These are phyloP conservation scores for Metacarcinus magister DNA, from an alignment of 2,888 invertebrate species.

Conservation along the genomic window DNA sequence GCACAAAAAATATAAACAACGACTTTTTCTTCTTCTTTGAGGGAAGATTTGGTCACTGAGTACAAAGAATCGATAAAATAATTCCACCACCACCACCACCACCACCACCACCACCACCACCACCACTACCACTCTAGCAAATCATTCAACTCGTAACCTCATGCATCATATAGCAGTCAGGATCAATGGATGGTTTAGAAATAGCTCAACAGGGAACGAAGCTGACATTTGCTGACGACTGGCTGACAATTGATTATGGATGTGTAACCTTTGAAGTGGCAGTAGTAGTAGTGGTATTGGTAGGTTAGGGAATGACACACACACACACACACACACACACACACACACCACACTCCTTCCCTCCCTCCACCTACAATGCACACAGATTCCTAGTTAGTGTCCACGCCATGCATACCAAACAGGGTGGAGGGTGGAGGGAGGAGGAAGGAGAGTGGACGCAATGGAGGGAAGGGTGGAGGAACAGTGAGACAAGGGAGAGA, in stretches of 20 bases:
- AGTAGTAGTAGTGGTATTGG: neutral
- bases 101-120: too few relatives aligned
- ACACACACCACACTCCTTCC: neutral
- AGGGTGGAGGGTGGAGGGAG: neutral
- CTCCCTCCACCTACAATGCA: neutral
- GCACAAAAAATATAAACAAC: too few relatives aligned
- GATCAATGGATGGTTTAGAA: neutral
- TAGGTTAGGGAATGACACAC: neutral
- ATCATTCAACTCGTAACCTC: neutral
- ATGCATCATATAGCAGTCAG: neutral
- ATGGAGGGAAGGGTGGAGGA: neutral
- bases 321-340: neutral
- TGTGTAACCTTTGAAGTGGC: neutral
- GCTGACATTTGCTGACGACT: neutral
- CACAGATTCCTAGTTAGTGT: neutral
- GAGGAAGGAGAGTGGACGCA: neutral
- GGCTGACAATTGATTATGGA: neutral
- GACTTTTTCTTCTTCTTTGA: too few relatives aligned
- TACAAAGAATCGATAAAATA: too few relatives aligned
- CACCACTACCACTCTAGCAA: too few relatives aligned
- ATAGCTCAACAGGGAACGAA: neutral
- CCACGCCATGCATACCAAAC: neutral
- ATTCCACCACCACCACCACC: too few relatives aligned
- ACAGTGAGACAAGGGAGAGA: neutral
- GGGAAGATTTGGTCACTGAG: too few relatives aligned